Base-by-base conservation (phyloP, 1,140 invertebrate genomes). In the Ips nitidus region DNA sequence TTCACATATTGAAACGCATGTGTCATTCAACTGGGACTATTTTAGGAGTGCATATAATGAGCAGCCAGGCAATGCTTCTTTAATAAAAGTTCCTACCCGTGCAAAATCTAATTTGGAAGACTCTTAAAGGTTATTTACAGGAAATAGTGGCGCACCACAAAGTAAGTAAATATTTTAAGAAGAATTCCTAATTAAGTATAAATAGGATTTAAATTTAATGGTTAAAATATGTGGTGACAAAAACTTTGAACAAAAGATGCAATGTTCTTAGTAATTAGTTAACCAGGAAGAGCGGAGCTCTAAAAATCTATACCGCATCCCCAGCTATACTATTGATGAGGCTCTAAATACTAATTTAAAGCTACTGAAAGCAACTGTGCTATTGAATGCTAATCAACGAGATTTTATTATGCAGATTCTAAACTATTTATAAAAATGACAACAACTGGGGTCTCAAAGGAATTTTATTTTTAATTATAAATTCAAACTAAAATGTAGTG, bases 11-110 rank as follows among this genome's bases (percentile, higher is more conserved):
- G 45, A 59, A 59, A 58, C 42, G 55, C 57, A 55, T 41, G 65
- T 67, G 65, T 67, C 65, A 67, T 67, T 67, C 65, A 67, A 67
- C 65, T 52, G 53, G 2, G 65, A 42, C 56, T 67, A 67, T 67
- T 67, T 67, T 67, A 36, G 22, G 22, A 67, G 43, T 43, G 22
- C 38, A 58, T 59, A 56, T 67, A 67, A 67, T 59, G 65, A 67
- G 65, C 8, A 52, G 42, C 39, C 1, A 37, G 5, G 39, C 43
- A 42, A 40, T 67, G 55, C 55, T 56, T 67, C 45, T 57, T 53
- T 45, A 39, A 37, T 58, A 66, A 42, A 59, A 59, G 40, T 59
- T 52, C 39, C n/a, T 22, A 39, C 8, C 42, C n/a, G 55, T 58
- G 55, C 55, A 67, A 55, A 22, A 67, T 58, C 65, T 58, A 67